Base-by-base conservation (phyloP, 1,140 invertebrate genomes). In the Coenobita brevimanus region DNA sequence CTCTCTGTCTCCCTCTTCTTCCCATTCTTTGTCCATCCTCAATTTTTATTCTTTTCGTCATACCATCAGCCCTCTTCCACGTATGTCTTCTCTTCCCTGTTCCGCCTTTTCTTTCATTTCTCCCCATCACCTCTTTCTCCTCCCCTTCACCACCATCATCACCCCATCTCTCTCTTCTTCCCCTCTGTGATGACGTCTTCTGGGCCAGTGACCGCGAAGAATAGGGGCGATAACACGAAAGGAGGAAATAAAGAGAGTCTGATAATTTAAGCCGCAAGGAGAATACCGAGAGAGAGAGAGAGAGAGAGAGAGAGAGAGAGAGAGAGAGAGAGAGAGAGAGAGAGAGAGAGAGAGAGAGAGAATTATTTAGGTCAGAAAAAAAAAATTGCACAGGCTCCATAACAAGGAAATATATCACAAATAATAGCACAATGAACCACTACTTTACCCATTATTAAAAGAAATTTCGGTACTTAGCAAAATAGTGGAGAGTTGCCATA, bases 281-380 rank as follows among this genome's bases (percentile, higher is more conserved):
- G 33, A 69, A 69, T 24, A 27, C n/a, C 33, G 64, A 69, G 15
- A 27, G 64, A 69, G 15, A 27, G 64, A 27, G 64, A 27, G 64
- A 27, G 64, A 69, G 64, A 69, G 64, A 69, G 64, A 69, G 64
- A 69, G 64, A 69, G 64, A 15, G 64, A 69, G 64, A 8, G 6
- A 6, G 46, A 50, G 46, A 50, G 46, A 8, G 46, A 50, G 17
- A 8, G 46, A 50, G 6, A 50, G 46, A 50, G 6, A 17, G 17
- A 50, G 6, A 69, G 64, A 69, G 64, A 69, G 64, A 76, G 73
- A 15, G 73, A 76, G 73, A 41, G 1, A 36, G 1, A 36, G 41
- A 36, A 1, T 38, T 6, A 76, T n/a, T 24, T 33, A 76, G 21
- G 21, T 38, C 6, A 13, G 13, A 76, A 41, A 15, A 76, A 76